These are phyloP conservation scores for Xerus inauris DNA, from an alignment of 2,113 vertebrate species.

Conservation along the genomic window DNA sequence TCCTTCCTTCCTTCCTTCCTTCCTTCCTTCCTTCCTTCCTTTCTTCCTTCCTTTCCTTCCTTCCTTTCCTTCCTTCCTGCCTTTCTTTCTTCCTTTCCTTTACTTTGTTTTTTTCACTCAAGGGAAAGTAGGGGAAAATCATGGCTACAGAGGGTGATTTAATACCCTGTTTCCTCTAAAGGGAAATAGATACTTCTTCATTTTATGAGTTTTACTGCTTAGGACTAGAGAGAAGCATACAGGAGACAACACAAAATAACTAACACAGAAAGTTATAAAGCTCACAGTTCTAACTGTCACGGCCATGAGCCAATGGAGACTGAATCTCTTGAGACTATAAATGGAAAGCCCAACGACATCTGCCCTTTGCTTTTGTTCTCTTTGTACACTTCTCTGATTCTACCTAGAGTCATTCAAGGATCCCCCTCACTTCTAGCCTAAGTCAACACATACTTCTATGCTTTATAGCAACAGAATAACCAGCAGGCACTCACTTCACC, in stretches of 20 bases:
- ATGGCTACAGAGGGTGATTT: background rate
- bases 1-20: too few species aligned
- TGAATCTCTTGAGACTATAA: background rate
- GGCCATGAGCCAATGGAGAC: too few species aligned
- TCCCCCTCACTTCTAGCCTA: background rate
- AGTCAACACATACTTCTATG: background rate
- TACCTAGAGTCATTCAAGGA: background rate
- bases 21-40: too few species aligned
- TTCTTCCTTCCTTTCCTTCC: too few species aligned
- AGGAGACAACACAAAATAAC: background rate
- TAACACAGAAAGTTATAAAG: background rate
- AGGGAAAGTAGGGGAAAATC: background rate
- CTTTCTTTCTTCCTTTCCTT: too few species aligned
- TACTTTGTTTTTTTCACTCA: background rate
- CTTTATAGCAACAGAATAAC: background rate
- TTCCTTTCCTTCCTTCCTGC: too few species aligned
- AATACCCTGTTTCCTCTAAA: background rate
- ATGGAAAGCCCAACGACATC: background rate
- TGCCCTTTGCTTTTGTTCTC: background rate
- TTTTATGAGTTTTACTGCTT: background rate
- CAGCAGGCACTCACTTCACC: background rate
- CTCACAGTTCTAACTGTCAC: background rate
- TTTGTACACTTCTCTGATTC: background rate
- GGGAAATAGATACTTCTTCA: background rate
- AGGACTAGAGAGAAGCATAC: background rate